Conservation (phyloP, 37 sponge, comb jelly and placozoan species). For the Hexactinellida sp. region DNA sequence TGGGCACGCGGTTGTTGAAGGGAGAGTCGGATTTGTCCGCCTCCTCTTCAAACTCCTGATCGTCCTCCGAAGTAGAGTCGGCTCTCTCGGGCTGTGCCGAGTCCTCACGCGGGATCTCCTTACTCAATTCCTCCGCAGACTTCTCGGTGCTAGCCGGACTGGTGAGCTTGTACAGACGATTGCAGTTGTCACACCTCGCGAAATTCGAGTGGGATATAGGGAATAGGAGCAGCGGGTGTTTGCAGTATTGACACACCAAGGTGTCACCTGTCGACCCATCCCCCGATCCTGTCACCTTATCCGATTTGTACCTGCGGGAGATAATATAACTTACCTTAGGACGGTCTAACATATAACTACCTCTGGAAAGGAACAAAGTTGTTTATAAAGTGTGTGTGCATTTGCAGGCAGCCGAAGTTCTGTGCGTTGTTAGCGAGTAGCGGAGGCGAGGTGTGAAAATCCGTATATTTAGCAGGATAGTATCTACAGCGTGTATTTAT, state of each 20-base stretch:
- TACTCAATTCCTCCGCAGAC: neutral
- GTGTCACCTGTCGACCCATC: neutral
- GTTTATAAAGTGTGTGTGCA: neutral
- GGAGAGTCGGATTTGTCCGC: neutral
- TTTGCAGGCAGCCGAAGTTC: neutral
- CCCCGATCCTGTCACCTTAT: neutral
- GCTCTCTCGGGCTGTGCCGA: neutral
- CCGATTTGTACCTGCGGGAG: neutral
- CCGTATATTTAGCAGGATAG: neutral
- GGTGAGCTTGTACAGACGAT: neutral
- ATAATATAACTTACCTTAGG: neutral
- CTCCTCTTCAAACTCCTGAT: neutral
- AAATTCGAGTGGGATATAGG: conserved; percentile 4
- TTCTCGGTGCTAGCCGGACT: neutral
- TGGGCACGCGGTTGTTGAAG: conserved; percentile 9
- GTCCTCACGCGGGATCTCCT: neutral
- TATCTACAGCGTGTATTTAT: neutral
- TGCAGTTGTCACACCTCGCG: conserved; percentile 13
- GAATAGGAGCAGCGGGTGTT: neutral
- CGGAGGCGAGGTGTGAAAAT: neutral
- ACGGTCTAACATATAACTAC: too few relatives aligned
- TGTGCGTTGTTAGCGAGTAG: neutral
- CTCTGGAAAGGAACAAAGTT: too few relatives aligned
- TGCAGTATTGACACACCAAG: neutral
- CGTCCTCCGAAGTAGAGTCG: neutral